A percentile compares a stretch with the other conserved stretches of the same genome.
phyloP scores from a whole-genome alignment of 2,113 vertebrate species.

The Glaucidium brasilianum region DNA sequence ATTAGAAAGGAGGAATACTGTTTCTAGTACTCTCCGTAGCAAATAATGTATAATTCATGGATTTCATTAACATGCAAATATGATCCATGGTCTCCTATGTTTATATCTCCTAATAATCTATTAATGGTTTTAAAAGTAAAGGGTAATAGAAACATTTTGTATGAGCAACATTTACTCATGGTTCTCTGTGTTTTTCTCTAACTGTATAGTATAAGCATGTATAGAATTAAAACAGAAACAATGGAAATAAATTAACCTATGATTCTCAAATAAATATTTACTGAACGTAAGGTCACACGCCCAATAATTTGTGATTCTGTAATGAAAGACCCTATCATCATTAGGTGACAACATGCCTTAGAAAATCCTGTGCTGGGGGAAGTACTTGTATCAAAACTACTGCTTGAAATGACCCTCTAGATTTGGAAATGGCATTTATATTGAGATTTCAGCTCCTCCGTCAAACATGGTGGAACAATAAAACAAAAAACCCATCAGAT shows the following conservation, averaged over 20 bases:
- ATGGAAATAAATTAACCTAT: conserved; percentile 15
- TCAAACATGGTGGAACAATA: background rate
- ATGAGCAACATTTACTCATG: conserved; percentile 47
- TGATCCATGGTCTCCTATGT: conserved; percentile 72
- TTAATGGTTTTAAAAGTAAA: conserved; percentile 74
- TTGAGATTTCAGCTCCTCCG: background rate
- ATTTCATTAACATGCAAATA: conserved; percentile 79
- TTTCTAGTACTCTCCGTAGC: conserved; percentile 66
- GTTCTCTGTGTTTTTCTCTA: conserved; percentile 1
- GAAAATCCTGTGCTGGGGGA: background rate
- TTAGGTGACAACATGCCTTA: background rate
- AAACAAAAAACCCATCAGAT: background rate
- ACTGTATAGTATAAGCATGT: conserved; percentile 26
- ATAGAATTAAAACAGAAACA: conserved; percentile 40
- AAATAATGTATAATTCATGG: conserved; percentile 78
- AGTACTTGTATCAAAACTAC: background rate
- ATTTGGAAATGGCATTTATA: background rate
- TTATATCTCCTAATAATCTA: conserved; percentile 77
- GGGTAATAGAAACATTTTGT: conserved; percentile 70
- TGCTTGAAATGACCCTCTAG: background rate
- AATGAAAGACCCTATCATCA: background rate
- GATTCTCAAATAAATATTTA: conserved; percentile 43
- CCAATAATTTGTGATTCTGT: background rate
- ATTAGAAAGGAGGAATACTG: conserved; percentile 71
- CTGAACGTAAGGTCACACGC: background rate